Evolutionary conservation across 2,797 vertebrate species (phyloP).

Genomic region (Oceanodroma leucorhoa): DNA sequence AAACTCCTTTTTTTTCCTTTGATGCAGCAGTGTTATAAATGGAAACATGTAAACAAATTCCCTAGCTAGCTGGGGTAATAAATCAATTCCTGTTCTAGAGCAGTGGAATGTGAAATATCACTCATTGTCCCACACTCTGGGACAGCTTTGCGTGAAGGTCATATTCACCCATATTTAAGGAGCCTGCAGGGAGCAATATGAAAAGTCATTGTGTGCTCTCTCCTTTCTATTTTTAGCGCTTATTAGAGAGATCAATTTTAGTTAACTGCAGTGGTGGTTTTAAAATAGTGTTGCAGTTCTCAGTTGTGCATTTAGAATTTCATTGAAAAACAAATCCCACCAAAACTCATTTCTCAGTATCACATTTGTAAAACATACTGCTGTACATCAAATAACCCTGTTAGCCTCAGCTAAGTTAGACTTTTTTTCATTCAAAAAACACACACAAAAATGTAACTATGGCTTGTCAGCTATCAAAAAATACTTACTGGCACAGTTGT

Average conservation of each 20-base stretch:
- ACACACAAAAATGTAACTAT: not conserved
- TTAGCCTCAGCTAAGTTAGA: not conserved
- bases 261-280: constrained; percentile 71
- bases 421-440: not conserved
- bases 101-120: constrained; percentile 61
- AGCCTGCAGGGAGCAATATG: constrained; percentile 68
- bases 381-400: not conserved
- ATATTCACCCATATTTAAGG: constrained; percentile 59
- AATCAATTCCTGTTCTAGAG: constrained; percentile 58
- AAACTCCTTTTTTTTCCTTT: not conserved
- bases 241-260: constrained; percentile 75
- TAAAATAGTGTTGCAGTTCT: constrained; percentile 72
- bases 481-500: not conserved
- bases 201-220: constrained; percentile 70
- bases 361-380: not conserved
- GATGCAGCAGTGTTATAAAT: constrained; percentile 52
- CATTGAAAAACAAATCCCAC: constrained; percentile 44
- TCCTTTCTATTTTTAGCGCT: constrained; percentile 73
- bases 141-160: constrained; percentile 70
- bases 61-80: constrained; percentile 4
- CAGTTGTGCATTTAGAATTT: constrained; percentile 59
- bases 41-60: constrained; percentile 42
- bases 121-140: constrained; percentile 62
- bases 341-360: not conserved
- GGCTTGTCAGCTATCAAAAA: not conserved